Evolutionary conservation across 1,140 invertebrate genomes (phyloP).

Genomic region (Heliothis virescens): DNA sequence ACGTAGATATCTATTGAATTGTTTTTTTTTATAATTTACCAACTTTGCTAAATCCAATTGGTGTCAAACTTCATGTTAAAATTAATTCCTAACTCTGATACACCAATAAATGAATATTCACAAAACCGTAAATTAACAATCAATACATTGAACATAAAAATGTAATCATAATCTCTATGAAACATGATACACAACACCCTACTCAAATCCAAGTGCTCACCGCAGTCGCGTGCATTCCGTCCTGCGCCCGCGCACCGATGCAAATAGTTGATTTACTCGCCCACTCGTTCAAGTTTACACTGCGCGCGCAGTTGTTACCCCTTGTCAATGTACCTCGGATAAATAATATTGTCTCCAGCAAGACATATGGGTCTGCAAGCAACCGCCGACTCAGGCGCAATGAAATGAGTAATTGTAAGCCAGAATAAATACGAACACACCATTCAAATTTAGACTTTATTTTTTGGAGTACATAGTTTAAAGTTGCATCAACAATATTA

Average conservation of each 20-base stretch:
- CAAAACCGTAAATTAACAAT: too few species aligned
- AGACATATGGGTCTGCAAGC: constrained; percentile 67
- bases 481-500: neutral
- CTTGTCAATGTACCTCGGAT: constrained; percentile 64
- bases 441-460: neutral
- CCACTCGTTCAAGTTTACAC: constrained; percentile 57
- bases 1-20: too few species aligned
- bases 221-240: constrained; percentile 29
- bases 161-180: neutral
- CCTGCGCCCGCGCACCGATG: constrained; percentile 61
- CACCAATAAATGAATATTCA: neutral
- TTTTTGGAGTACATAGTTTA: neutral
- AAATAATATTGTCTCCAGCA: constrained; percentile 64
- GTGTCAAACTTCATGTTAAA: too few species aligned
- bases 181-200: constrained; percentile 26
- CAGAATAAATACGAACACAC: constrained; percentile 54
- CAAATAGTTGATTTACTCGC: constrained; percentile 83
- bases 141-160: neutral
- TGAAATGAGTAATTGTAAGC: constrained; percentile 72
- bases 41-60: too few species aligned
- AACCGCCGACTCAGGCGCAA: constrained; percentile 57
- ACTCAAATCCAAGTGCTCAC: constrained; percentile 1
- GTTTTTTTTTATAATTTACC: too few species aligned
- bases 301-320: constrained; percentile 57
- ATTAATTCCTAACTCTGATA: neutral